Evolutionary conservation across 2,113 vertebrate species (phyloP), one percentile per base, ranked within the genome.

Genomic region (Labeo rohita): DNA sequence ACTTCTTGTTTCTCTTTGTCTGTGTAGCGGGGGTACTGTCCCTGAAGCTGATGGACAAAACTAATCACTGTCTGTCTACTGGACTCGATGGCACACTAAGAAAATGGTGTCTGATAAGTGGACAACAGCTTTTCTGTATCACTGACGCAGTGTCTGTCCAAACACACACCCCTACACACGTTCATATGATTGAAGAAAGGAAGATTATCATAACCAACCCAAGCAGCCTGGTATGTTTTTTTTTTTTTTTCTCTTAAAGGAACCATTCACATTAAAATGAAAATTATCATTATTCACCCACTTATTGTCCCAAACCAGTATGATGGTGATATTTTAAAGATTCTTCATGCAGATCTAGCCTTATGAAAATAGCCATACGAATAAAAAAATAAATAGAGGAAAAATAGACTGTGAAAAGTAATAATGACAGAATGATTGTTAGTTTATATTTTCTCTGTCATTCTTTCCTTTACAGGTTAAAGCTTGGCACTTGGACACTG

Each of bases 31-130:
- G 94, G 1, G 92, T 97, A 63, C 92, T 90, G 72, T 90, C 87
- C 0, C 76, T 96, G 52, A 91, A 88, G 66, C 84, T 94, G 66
- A 90, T 92, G 73, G 91, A 86, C 3, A 88, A 81, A 77, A 92
- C 93, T 18, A 87, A 88, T 2, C 50, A 89, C 0, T 96, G 94
- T 86, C 72, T 96, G 76, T 96, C 95, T 8, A 90, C 95, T 76
- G 95, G 95, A 2, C 86, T 72, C 18, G 96, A 97, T 49, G 90
- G 90, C 63, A 95, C 92, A 0, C 87, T 97, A 89, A 87, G 49
- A 36, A 87, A 91, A 75, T 96, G 96, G 96, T 93, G 93, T 72
- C 85, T 96, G 47, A 87, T 84, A 13, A 94, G 90, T 4, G 95
- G 95, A 72, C 93, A 89, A 83, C 91, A 93, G 89, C 91, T 94